Evolutionary conservation across 2,888 invertebrate species (phyloP).

Genomic region (Andrena minutula): DNA sequence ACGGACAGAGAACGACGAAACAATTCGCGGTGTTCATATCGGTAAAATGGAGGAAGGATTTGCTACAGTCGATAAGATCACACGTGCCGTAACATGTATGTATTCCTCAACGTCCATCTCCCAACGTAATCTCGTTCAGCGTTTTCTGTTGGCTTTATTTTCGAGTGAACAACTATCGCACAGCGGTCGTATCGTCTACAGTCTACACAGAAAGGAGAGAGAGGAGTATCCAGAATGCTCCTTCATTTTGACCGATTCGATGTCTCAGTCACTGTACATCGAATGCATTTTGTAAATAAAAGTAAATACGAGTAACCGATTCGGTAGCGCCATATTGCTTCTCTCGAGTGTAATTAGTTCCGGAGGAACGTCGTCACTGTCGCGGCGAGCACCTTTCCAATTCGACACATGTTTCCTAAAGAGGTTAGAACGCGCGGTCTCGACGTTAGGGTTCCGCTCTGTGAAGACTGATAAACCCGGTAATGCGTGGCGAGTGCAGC

Average conservation of each 20-base stretch:
- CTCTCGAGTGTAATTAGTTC: neutral
- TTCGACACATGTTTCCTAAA: slow-evolving; percentile 33
- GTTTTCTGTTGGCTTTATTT: slow-evolving; percentile 14
- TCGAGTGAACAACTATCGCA: neutral
- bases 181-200: slow-evolving; percentile 1
- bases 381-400: neutral
- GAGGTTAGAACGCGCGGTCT: slow-evolving; percentile 61
- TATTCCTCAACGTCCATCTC: neutral
- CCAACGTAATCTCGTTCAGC: neutral
- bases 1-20: neutral
- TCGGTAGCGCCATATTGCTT: slow-evolving; percentile 22
- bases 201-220: neutral
- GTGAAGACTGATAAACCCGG: slow-evolving; percentile 76
- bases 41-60: slow-evolving; percentile 22
- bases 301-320: slow-evolving; percentile 6
- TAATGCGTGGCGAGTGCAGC: slow-evolving; percentile 36
- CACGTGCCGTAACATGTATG: slow-evolving; percentile 2
- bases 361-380: slow-evolving; percentile 20
- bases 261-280: slow-evolving; percentile 17
- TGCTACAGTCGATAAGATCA: slow-evolving; percentile 29
- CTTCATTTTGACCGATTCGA: slow-evolving; percentile 22
- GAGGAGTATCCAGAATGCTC: neutral
- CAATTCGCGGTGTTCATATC: slow-evolving; percentile 29
- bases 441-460: slow-evolving; percentile 68
- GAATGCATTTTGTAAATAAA: slow-evolving; percentile 50